Conservation (phyloP, 2,888 invertebrate species). For the Xanthia togata region DNA sequence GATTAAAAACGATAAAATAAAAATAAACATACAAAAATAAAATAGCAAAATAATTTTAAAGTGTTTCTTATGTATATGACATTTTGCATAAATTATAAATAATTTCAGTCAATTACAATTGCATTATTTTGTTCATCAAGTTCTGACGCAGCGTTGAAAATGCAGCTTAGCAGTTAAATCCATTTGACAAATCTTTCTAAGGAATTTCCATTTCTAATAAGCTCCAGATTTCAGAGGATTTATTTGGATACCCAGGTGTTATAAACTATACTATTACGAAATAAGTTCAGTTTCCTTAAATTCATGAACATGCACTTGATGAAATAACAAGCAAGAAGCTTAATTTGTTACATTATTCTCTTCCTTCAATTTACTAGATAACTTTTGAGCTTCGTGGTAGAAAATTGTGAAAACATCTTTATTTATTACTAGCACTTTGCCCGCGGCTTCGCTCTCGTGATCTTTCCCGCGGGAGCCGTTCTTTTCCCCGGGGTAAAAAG, state of each 20-base stretch:
- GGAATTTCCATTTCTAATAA: background rate
- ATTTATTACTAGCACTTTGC: too few species aligned
- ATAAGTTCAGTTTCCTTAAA: background rate
- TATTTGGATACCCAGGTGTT: background rate
- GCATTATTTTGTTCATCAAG: background rate
- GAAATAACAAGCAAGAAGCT: background rate
- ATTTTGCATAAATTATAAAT: background rate
- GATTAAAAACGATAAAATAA: too few species aligned
- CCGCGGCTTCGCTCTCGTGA: too few species aligned
- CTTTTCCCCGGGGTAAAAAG: too few species aligned
- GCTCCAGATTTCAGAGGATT: background rate
- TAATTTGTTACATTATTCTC: background rate
- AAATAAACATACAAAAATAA: too few species aligned
- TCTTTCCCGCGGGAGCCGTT: too few species aligned
- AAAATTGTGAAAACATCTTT: background rate
- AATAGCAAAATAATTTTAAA: too few species aligned
- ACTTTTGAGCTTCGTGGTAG: background rate
- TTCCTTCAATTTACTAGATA: too few species aligned
- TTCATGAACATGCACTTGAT: background rate
- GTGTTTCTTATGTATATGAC: background rate
- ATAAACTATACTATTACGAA: background rate
- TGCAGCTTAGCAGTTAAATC: background rate
- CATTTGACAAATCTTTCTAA: background rate
- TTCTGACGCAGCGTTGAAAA: too few species aligned
- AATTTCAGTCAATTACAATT: background rate